Evolutionary conservation across 2,888 invertebrate species (phyloP).

Genomic region (Lypha dubia): DNA sequence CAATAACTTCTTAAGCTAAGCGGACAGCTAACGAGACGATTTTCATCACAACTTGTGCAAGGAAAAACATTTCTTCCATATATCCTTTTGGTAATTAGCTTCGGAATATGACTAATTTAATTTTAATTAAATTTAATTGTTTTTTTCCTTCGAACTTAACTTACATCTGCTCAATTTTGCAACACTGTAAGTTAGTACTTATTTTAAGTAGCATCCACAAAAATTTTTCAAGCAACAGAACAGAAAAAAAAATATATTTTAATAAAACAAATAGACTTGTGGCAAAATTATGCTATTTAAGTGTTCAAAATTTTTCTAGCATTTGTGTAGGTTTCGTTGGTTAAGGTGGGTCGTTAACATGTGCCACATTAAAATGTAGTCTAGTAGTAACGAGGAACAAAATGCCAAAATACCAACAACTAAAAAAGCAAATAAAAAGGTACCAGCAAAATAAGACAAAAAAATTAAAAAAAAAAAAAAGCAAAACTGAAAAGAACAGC

Average conservation of each 20-base stretch:
- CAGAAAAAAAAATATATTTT: not conserved
- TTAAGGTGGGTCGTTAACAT: conserved; percentile 66
- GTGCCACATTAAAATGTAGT: conserved; percentile 67
- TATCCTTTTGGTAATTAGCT: not conserved
- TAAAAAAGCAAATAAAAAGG: conserved; percentile 9
- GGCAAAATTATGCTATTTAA: conserved; percentile 69
- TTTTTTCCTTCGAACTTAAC: not conserved
- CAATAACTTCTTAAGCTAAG: no score
- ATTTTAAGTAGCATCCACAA: conserved; percentile 33
- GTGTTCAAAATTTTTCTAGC: conserved; percentile 20
- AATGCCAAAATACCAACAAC: conserved; percentile 29
- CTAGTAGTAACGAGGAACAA: conserved; percentile 40
- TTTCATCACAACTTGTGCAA: not conserved
- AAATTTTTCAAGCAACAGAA: conserved; percentile 3
- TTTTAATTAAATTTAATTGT: no score
- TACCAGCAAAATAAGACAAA: not conserved
- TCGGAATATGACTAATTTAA: not conserved
- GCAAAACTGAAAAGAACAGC: conserved; percentile 42
- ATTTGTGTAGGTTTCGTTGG: conserved; percentile 9
- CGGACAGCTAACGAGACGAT: no score
- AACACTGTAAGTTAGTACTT: conserved; percentile 50
- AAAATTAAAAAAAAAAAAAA: no score
- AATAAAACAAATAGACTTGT: conserved; percentile 71
- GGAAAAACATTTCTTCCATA: not conserved
- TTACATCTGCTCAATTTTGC: not conserved